Evolutionary conservation across 2,113 vertebrate genomes (phyloP), one percentile per base, ranked within the genome.

Genomic region (Lathamus discolor): DNA sequence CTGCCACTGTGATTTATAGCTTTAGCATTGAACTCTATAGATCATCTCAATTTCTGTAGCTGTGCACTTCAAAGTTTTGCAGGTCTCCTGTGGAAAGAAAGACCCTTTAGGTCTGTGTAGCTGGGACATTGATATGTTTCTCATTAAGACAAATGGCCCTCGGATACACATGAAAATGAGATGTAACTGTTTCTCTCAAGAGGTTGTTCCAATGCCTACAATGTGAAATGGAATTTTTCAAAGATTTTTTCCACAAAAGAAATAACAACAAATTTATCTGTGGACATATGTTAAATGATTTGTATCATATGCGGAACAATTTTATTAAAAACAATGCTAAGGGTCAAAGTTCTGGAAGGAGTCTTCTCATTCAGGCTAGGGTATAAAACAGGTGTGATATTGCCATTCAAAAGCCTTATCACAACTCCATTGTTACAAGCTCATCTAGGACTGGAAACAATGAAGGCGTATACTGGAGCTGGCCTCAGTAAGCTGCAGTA

Each of bases 141-240:
- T 95, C 68, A 61, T 94, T 95, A 84, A 94, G 55, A 90, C 27
- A 92, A 96, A 93, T 90, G 25, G 88, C 51, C 55, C 64, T 23
- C 17, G 11, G 37, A 83, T 29, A 77, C 66, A 91, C 85, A 90
- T 48, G 28, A 61, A 88, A 96, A 94, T 44, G 33, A 90, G 59
- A 69, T 48, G 10, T n/a, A 93, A 51, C 15, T 77, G 17, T 18
- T 69, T 7, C 51, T 59, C 41, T 80, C 78, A 86, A 39, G 75
- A 93, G 23, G 28, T 61, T 94, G 33, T 83, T 29, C 44, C 33
- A 59, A 29, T n/a, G 29, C 13, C 22, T 54, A 52, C 5, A 83
- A 52, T 10, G 6, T 86, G 51, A 67, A 88, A 73, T 6, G 62
- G 19, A 73, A 69, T 27, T 90, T 83, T 80, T 2, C 3, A 20